A percentile compares a stretch with the other conserved stretches of the same genome.
Conservation (phyloP, 2,888 invertebrate genomes). For the Cantharis rustica region DNA sequence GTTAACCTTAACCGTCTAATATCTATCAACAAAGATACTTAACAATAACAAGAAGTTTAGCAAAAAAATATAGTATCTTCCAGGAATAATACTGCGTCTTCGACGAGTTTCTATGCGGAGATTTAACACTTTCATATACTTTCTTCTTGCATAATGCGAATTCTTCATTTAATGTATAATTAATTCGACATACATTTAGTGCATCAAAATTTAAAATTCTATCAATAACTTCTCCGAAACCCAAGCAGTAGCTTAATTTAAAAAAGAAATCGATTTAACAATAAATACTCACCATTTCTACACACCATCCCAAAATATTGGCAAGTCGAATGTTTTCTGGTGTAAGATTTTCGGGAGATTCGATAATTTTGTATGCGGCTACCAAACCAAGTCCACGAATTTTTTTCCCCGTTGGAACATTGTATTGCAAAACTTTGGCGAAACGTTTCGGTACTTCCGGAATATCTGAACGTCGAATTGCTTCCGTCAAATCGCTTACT, state of each 20-base stretch:
- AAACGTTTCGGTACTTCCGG: conserved; percentile 82
- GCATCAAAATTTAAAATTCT: not conserved
- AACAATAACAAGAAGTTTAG: not conserved
- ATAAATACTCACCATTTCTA: conserved; percentile 89
- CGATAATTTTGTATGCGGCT: conserved; percentile 75
- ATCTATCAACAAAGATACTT: not conserved
- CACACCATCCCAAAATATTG: conserved; percentile 91
- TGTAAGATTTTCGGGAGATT: conserved; percentile 68
- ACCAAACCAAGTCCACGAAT: conserved; percentile 77
- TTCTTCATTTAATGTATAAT: not conserved
- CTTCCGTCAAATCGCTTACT: conserved; percentile 80
- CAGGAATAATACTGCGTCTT: not conserved
- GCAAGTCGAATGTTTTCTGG: conserved; percentile 79
- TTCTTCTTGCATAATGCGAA: not conserved
- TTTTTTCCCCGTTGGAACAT: conserved; percentile 90
- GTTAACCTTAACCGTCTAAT: not conserved
- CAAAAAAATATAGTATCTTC: not conserved
- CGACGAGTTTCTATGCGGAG: not conserved
- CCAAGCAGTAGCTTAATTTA: not conserved
- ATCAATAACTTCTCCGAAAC: not conserved
- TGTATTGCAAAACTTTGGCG: conserved; percentile 86
- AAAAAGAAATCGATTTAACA: not conserved
- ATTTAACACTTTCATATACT: not conserved
- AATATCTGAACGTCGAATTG: conserved; percentile 75
- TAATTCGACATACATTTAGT: not conserved